Evolutionary conservation across 2,888 invertebrate genomes (phyloP), one percentile per base, ranked within the genome.

Genomic region (Stenichneumon culpator): DNA sequence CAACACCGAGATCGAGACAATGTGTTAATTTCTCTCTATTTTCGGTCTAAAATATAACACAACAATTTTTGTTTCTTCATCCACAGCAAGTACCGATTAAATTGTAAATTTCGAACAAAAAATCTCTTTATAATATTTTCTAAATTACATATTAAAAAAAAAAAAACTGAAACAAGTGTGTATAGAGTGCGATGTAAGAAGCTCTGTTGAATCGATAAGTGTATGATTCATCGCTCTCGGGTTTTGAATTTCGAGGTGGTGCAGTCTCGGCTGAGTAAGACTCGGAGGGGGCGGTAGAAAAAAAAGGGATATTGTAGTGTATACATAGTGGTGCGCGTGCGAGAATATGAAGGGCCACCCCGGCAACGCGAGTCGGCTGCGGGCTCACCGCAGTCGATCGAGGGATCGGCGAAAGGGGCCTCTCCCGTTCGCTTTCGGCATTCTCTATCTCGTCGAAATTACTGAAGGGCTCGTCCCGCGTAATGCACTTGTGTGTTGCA

Each of bases 131-230:
- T 2, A 39, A 39, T 39, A 39, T 16, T 44, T 5, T 44, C 16
- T 11, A 16, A 0, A 16, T 11, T 16, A 11, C 11, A 57, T 11
- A 5, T 69, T 16, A 3, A 6, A 68, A 47, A 68, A 68, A 39
- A 44, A 11, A 25, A 28, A 44, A 25, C 16, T 67, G 2, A 67
- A 22, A 14, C 14, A 63, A 52, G 47, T 39, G 22, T 9, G 39
- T 60, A 52, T 6, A 39, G 16, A 78, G 60, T 39, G 32, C 63
- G 39, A 19, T 44, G 54, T 52, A 74, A 9, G 68, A 50, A 83
- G 47, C 68, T 87, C 84, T 88, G 92, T 91, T 91, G 92, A 92
- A 92, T 92, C 92, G 91, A 92, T 92, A 92, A 91, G 91, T 91
- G 90, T 88, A 91, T 92, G 92, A 92, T 92, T 92, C 92, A 92